Percentiles rank a stretch among this genome's conserved stretches.
Conservation (phyloP, 2,797 vertebrate genomes). For the Smutsia gigantea region DNA sequence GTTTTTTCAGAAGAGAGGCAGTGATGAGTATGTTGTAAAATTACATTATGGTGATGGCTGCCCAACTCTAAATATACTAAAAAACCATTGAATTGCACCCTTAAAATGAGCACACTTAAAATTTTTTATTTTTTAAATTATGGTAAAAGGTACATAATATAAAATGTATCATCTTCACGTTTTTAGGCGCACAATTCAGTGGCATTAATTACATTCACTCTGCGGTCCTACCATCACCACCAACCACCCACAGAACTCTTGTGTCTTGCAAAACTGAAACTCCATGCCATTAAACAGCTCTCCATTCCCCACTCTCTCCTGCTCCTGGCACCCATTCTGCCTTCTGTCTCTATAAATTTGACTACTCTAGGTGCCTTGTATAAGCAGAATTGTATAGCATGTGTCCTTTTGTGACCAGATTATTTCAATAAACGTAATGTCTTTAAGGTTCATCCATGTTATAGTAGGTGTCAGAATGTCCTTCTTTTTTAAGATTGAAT, state of each 20-base stretch:
- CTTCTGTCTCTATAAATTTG: background rate
- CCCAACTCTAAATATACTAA: background rate
- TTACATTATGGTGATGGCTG: background rate
- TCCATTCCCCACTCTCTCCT: background rate
- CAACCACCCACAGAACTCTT: background rate
- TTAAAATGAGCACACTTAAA: background rate
- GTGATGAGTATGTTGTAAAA: constrained; percentile 24
- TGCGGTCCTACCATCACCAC: background rate
- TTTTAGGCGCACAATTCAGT: background rate
- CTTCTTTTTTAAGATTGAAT: background rate
- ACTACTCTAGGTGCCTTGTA: background rate
- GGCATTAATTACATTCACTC: background rate
- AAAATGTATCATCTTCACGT: background rate
- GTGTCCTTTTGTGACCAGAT: background rate
- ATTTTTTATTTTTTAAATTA: background rate
- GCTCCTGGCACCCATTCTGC: background rate
- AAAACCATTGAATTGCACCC: background rate
- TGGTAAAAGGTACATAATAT: background rate
- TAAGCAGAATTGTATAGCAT: background rate
- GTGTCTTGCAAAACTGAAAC: background rate
- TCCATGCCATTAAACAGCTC: background rate
- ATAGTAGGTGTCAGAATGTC: background rate
- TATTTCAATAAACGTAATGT: background rate
- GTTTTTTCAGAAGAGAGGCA: accelerated
- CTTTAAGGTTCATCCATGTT: background rate